These are phyloP conservation scores for Cottoperca gobio DNA, from an alignment of 2,797 vertebrate species.

Conservation along the genomic window DNA sequence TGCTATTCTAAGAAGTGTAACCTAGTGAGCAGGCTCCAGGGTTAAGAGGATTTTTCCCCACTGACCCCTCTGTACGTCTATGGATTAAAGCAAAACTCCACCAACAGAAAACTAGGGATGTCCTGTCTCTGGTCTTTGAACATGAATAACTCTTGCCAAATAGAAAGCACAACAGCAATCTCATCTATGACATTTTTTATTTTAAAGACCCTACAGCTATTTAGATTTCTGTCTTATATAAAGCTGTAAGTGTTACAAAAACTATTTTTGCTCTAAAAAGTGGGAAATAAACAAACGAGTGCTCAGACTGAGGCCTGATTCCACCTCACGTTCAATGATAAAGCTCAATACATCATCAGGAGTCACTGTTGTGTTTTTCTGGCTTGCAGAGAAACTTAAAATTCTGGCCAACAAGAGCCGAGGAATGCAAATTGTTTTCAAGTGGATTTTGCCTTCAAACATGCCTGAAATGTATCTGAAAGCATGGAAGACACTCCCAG, in stretches of 20 bases:
- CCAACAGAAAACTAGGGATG: conserved; percentile 16
- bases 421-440: conserved; percentile 47
- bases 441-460: conserved; percentile 37
- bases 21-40: conserved; percentile 54
- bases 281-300: neutral
- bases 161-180: conserved; percentile 2
- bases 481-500: conserved; percentile 20
- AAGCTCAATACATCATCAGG: conserved; percentile 32
- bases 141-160: conserved; percentile 11
- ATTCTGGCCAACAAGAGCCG: conserved; percentile 24
- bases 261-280: neutral
- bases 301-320: neutral
- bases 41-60: conserved; percentile 83
- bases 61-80: conserved; percentile 68
- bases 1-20: conserved; percentile 66
- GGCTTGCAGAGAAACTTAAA: conserved; percentile 27
- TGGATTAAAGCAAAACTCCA: conserved; percentile 62
- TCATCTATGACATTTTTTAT: neutral
- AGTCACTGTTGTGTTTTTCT: conserved; percentile 21
- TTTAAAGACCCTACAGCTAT: neutral
- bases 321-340: neutral
- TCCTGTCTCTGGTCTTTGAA: conserved; percentile 18
- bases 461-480: conserved; percentile 31
- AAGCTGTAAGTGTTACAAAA: neutral
- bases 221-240: conserved; percentile 12